phyloP scores from a whole-genome alignment of 2,113 vertebrate genomes.

The Cnemophilus loriae region DNA sequence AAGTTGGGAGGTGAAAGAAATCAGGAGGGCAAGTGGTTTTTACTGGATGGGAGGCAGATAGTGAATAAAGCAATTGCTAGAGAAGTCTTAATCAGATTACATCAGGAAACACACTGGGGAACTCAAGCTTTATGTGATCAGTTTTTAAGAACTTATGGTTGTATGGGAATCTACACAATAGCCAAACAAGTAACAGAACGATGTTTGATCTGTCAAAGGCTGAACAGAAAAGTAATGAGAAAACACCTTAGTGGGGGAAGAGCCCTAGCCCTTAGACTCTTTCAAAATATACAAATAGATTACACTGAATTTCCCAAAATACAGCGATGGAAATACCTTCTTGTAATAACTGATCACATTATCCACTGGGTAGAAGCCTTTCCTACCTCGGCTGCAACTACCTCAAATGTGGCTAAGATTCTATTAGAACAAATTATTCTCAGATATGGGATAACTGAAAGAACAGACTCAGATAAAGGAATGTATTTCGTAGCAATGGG shows the following conservation, averaged over 20 bases:
- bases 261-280: neutral
- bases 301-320: neutral
- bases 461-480: neutral
- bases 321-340: neutral
- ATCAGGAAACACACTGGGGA: neutral
- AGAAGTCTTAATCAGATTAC: neutral
- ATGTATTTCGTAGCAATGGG: too few species aligned
- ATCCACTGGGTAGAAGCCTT: neutral
- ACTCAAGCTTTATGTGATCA: neutral
- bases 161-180: neutral
- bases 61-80: neutral
- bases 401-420: neutral
- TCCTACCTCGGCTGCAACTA: neutral
- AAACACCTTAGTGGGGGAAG: neutral
- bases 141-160: neutral
- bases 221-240: neutral
- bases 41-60: neutral
- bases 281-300: neutral
- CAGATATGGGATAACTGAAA: neutral
- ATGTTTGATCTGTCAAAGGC: neutral
- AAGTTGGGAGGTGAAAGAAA: neutral
- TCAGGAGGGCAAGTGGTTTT: neutral
- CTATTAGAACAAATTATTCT: neutral
- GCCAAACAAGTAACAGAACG: neutral
- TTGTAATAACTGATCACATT: neutral